Evolutionary conservation across 2,888 invertebrate genomes (phyloP).

Genomic region (Apotomis capreana): DNA sequence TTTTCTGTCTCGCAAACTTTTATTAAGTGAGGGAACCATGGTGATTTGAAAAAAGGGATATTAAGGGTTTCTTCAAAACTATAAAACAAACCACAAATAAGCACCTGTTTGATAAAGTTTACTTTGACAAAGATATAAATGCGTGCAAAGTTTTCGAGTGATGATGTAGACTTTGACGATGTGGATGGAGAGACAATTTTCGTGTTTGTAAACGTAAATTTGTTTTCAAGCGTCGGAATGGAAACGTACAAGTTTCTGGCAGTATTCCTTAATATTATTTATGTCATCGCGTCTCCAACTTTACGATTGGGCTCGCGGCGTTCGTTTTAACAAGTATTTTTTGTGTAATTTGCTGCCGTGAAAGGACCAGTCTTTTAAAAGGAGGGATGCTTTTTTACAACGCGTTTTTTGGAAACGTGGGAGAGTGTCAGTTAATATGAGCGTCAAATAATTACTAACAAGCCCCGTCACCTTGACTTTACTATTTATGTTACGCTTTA

Average conservation of each 20-base stretch:
- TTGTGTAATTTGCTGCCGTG: conserved; percentile 66
- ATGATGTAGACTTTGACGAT: conserved; percentile 40
- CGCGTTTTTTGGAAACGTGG: conserved; percentile 45
- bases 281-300: conserved; percentile 70
- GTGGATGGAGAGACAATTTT: conserved; percentile 38
- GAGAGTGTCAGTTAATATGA: conserved; percentile 41
- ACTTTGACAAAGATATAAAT: conserved; percentile 51
- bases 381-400: conserved; percentile 53
- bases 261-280: conserved; percentile 73
- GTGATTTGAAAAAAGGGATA: conserved; percentile 42
- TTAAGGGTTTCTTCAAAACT: conserved; percentile 46
- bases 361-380: conserved; percentile 53
- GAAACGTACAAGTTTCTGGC: conserved; percentile 62
- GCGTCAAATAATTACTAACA: conserved; percentile 6
- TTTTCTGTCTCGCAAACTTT: conserved; percentile 53
- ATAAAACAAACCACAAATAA: conserved; percentile 57
- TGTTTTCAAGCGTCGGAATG: conserved; percentile 41
- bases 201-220: conserved; percentile 39
- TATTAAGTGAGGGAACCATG: conserved; percentile 57
- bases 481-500: background rate
- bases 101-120: conserved; percentile 63
- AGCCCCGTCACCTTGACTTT: background rate
- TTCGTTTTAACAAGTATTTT: conserved; percentile 68
- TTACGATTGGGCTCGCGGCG: conserved; percentile 58
- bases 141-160: conserved; percentile 36